Evolutionary conservation across 1,140 invertebrate genomes (phyloP), one percentile per base, ranked within the genome.

Genomic region (Drosophila ercepeae): DNA sequence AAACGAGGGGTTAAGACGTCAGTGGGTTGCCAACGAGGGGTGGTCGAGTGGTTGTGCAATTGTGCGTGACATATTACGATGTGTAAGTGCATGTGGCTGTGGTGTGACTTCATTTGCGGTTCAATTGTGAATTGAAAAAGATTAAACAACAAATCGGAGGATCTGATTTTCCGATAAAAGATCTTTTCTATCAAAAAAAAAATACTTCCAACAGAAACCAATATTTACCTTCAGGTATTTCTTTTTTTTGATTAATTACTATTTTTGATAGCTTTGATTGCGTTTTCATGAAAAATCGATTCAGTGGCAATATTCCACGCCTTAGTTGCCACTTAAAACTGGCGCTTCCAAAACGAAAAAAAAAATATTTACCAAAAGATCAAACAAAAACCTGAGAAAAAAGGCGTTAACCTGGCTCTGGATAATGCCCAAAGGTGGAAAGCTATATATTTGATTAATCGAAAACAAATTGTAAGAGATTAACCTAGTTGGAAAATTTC

Each of bases 71-170:
- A 60, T 58, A 21, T 53, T 36, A 21, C 36, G 51, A 27, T 45
- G 55, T 52, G 59, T 55, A 27, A 18, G 55, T 39, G 14, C 19
- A 46, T 34, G 55, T 64, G 44, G 71, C 46, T 78, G 61, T 44
- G 50, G 50, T 78, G 61, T 44, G 50, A 69, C 72, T 79, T 73
- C 76, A 81, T 86, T 86, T 86, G 81, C 55, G 81, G 82, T 76
- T 29, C 63, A 51, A 64, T 55, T 54, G 72, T 72, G 59, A 76
- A 86, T 53, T 27, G 6, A 34, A 21, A 25, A 23, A 34, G 41
- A 63, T 14, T 61, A 60, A 34, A 63, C 60, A 73, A 72, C 32
- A 72, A 49, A 39, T 61, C 49, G 21, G 44, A 71, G 49, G 34
- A 61, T 14, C 48, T 71, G 48, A 51, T 52, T 71, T 53, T 34